Conservation (phyloP, 2,888 invertebrate genomes). For the Watsonalla binaria region DNA sequence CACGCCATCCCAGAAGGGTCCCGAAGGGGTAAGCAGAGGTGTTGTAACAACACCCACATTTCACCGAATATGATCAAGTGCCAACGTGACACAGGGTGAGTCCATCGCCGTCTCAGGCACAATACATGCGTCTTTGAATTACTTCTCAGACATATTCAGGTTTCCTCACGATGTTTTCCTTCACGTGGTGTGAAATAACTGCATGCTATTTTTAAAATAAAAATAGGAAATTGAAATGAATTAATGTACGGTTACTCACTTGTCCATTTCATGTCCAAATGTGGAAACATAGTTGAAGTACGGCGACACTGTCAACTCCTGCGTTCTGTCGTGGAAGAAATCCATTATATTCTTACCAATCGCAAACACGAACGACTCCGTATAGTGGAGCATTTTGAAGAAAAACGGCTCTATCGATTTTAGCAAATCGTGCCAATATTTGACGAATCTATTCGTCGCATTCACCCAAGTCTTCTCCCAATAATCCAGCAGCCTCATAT, state of each 20-base stretch:
- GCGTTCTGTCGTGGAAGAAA: conserved; percentile 88
- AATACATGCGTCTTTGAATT: too few relatives aligned
- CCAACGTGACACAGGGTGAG: too few relatives aligned
- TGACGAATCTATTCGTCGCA: conserved; percentile 79
- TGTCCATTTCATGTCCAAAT: conserved; percentile 88
- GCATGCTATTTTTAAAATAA: too few relatives aligned
- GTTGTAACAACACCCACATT: too few relatives aligned
- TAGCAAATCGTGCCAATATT: conserved; percentile 86
- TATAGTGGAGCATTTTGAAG: conserved; percentile 85
- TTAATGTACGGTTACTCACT: conserved; percentile 47
- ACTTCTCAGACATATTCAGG: too few relatives aligned
- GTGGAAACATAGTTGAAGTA: conserved; percentile 89
- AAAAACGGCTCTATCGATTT: conserved; percentile 88
- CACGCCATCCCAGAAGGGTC: too few relatives aligned
- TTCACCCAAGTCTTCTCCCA: conserved; percentile 87
- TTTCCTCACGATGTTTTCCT: too few relatives aligned
- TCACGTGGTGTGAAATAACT: too few relatives aligned
- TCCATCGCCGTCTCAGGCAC: too few relatives aligned
- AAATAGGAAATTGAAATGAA: too few relatives aligned
- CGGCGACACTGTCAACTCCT: conserved; percentile 87
- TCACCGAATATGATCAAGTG: too few relatives aligned
- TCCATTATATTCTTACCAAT: conserved; percentile 86
- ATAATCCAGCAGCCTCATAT: conserved; percentile 81
- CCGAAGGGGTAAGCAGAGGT: too few relatives aligned
- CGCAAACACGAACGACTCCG: conserved; percentile 85